phyloP scores from a whole-genome alignment of 2,888 invertebrate species.

The Dryobota labecula region DNA sequence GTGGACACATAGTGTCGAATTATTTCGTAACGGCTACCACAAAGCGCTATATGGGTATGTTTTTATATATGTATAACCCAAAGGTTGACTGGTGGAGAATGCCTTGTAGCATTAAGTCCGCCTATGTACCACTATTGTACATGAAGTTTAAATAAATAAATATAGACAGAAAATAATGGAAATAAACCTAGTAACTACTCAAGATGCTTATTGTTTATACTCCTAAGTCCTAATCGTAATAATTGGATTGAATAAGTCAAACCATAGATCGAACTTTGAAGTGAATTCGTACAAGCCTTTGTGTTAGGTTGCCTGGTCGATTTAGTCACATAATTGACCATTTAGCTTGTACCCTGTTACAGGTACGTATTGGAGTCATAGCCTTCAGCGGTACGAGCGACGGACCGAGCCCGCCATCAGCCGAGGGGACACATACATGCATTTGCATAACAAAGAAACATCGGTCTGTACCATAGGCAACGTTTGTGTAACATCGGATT shows the following conservation, averaged over 20 bases:
- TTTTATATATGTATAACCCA: too few species aligned
- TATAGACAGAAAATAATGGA: too few species aligned
- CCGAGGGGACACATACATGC: constrained; percentile 73
- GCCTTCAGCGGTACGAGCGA: constrained; percentile 83
- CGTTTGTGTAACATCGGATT: constrained; percentile 73
- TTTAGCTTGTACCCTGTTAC: constrained; percentile 84
- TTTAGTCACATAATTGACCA: constrained; percentile 82
- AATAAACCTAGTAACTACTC: too few species aligned
- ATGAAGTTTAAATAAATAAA: too few species aligned
- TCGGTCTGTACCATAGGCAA: constrained; percentile 69
- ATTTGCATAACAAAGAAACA: constrained; percentile 86
- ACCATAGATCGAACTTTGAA: constrained; percentile 62
- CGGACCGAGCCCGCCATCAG: constrained; percentile 71
- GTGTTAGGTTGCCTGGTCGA: constrained; percentile 67
- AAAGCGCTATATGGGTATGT: too few species aligned
- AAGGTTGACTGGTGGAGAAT: too few species aligned
- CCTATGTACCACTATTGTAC: too few species aligned
- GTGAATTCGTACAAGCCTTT: constrained; percentile 72
- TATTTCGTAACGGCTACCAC: too few species aligned
- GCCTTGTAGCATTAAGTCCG: too few species aligned
- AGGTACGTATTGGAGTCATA: constrained; percentile 77
- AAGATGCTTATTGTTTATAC: neutral
- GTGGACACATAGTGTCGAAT: too few species aligned
- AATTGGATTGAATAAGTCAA: constrained; percentile 41
- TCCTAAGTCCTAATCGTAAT: neutral